phyloP scores from a whole-genome alignment of 2,797 vertebrate genomes.

The Propithecus deckenii region DNA sequence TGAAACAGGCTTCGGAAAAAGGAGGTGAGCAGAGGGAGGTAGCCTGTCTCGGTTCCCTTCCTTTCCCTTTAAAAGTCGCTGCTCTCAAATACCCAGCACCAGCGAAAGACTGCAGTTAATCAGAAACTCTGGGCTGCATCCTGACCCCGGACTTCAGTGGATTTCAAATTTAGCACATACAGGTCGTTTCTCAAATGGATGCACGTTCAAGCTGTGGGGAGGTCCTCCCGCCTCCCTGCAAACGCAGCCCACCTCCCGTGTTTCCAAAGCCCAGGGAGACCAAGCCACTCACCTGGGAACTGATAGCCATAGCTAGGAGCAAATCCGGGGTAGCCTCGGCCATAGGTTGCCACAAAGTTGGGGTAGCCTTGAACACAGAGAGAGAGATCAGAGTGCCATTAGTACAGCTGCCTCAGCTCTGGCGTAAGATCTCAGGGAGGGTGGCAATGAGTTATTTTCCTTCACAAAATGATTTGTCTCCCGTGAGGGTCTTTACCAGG shows the following conservation, averaged over 20 bases:
- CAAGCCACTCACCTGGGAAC: slow-evolving; percentile 94
- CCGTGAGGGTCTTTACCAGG: neutral
- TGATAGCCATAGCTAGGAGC: slow-evolving; percentile 99
- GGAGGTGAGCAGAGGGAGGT: neutral
- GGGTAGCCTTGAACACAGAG: slow-evolving; percentile 93
- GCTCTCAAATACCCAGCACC: slow-evolving; percentile 77
- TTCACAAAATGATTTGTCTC: neutral
- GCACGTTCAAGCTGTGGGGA: fast-evolving
- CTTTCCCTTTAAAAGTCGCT: slow-evolving; percentile 48
- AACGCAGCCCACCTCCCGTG: neutral
- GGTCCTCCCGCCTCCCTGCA: neutral
- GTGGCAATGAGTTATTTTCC: neutral
- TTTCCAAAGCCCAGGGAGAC: neutral
- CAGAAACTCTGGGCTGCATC: neutral
- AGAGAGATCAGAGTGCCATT: slow-evolving; percentile 38
- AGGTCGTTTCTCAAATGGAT: neutral
- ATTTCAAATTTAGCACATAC: neutral
- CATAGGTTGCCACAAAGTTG: slow-evolving; percentile 98
- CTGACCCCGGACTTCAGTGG: neutral
- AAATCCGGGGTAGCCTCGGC: slow-evolving; percentile 98
- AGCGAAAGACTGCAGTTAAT: neutral
- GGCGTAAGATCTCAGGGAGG: neutral
- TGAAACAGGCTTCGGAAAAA: neutral
- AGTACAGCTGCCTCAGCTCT: neutral
- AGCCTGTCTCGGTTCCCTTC: neutral